A percentile compares a stretch with the other conserved stretches of the same genome.
phyloP scores from a whole-genome alignment of 2,888 invertebrate species.

The Ceramica pisi region DNA sequence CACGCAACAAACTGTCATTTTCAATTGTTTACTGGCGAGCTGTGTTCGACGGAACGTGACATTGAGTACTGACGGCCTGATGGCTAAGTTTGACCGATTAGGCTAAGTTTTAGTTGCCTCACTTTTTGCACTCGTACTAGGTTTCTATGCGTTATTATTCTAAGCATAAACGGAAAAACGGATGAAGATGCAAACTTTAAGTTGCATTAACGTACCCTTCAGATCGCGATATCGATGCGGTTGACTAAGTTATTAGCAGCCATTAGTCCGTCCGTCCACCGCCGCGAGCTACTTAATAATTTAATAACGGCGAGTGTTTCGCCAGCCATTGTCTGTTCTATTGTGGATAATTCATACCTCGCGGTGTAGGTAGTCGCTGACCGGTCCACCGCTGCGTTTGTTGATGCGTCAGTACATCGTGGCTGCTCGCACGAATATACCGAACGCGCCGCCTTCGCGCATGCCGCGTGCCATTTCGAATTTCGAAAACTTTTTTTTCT shows the following conservation, averaged over 20 bases:
- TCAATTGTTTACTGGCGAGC: no score
- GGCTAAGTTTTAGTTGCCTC: no score
- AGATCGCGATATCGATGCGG: conserved; percentile 45
- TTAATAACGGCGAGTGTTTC: conserved; percentile 82
- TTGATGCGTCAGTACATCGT: conserved; percentile 84
- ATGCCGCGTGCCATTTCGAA: conserved; percentile 67
- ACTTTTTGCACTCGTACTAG: no score
- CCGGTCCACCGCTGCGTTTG: conserved; percentile 76
- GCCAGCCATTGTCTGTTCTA: conserved; percentile 74
- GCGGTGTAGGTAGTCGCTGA: conserved; percentile 73
- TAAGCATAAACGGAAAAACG: conserved; percentile 3
- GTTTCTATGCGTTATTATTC: no score
- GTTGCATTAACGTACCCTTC: conserved; percentile 37
- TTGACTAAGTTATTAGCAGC: conserved; percentile 60
- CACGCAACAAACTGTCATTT: no score
- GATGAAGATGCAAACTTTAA: conserved; percentile 27
- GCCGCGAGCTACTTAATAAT: conserved; percentile 80
- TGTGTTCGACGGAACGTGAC: no score
- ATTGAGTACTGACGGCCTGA: no score
- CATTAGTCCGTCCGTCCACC: conserved; percentile 63
- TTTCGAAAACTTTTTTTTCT: conserved; percentile 60
- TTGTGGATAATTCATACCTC: conserved; percentile 83
- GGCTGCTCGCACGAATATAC: conserved; percentile 78
- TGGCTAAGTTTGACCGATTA: no score
- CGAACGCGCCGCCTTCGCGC: conserved; percentile 66